Evolutionary conservation across 2,888 invertebrate genomes (phyloP).

Genomic region (Polydrusus tereticollis): DNA sequence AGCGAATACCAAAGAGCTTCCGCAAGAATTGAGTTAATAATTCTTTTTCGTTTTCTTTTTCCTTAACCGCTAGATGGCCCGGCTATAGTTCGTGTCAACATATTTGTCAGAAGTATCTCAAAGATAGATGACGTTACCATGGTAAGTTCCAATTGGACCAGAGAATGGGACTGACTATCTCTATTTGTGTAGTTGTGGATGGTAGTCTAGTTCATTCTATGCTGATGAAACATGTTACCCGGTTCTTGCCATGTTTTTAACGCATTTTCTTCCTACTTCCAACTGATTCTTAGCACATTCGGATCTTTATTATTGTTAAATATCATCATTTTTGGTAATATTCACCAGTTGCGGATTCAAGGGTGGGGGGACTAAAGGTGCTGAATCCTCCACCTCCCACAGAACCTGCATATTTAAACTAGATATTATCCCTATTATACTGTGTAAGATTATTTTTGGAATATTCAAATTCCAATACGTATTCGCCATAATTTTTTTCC

Average conservation of each 20-base stretch:
- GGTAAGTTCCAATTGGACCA: slow-evolving; percentile 81
- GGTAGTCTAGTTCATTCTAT: slow-evolving; percentile 59
- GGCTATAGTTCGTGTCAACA: slow-evolving; percentile 96
- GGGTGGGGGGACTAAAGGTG: too few relatives aligned
- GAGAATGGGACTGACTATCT: slow-evolving; percentile 59
- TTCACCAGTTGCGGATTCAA: neutral
- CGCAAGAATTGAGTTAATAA: slow-evolving; percentile 39
- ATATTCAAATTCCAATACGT: too few relatives aligned
- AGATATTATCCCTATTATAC: too few relatives aligned
- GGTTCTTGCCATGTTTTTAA: slow-evolving; percentile 43
- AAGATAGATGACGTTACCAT: slow-evolving; percentile 99
- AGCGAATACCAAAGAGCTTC: slow-evolving; percentile 26
- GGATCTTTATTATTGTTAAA: neutral
- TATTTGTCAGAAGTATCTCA: slow-evolving; percentile 98
- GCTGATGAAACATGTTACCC: slow-evolving; percentile 44
- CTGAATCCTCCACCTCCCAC: too few relatives aligned
- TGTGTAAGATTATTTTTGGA: too few relatives aligned
- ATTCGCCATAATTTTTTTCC: too few relatives aligned
- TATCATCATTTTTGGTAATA: slow-evolving; percentile 35
- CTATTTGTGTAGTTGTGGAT: slow-evolving; percentile 63
- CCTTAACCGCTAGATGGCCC: slow-evolving; percentile 83
- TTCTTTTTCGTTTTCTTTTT: slow-evolving; percentile 60
- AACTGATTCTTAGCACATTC: slow-evolving; percentile 48
- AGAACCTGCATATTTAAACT: too few relatives aligned
- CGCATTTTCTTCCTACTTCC: slow-evolving; percentile 45